These are phyloP conservation scores for Gadus macrocephalus DNA, from an alignment of 2,113 vertebrate genomes.

Conservation along the genomic window DNA sequence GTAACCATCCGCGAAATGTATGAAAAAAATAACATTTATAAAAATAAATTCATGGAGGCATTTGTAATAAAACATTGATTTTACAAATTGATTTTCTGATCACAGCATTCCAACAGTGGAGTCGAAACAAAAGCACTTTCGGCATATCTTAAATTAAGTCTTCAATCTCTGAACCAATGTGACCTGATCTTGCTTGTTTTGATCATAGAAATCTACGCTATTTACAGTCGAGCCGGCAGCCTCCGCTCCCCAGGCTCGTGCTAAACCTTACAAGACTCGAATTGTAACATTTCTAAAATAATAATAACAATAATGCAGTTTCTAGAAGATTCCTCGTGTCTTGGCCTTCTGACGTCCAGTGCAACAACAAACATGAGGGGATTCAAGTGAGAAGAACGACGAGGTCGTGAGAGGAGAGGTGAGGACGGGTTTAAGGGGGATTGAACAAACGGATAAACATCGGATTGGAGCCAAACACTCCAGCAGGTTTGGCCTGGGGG, in stretches of 20 bases:
- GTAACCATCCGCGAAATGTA: conserved; percentile 19
- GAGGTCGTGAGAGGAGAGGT: background rate
- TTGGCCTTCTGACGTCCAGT: background rate
- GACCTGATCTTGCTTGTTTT: conserved; percentile 47
- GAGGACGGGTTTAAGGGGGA: background rate
- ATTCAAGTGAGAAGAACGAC: background rate
- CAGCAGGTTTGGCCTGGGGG: too few species aligned
- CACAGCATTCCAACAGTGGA: conserved; percentile 62
- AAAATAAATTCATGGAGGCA: conserved; percentile 48
- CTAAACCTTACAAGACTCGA: background rate
- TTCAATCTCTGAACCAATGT: conserved; percentile 41
- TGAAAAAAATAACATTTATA: conserved; percentile 55
- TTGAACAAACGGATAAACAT: background rate
- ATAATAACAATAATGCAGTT: too few species aligned
- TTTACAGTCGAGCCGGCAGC: conserved; percentile 49
- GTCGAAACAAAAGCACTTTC: conserved; percentile 55
- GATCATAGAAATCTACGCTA: conserved; percentile 44
- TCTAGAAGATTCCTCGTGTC: too few species aligned
- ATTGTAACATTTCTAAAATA: too few species aligned
- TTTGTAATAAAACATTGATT: conserved; percentile 57
- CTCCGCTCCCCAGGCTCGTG: conserved; percentile 5
- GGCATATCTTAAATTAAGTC: conserved; percentile 67
- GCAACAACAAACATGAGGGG: background rate
- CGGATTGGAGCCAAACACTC: too few species aligned
- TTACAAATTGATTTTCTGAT: conserved; percentile 63